phyloP scores from a whole-genome alignment of 2,113 vertebrate genomes.

The Phocoena sinus region DNA sequence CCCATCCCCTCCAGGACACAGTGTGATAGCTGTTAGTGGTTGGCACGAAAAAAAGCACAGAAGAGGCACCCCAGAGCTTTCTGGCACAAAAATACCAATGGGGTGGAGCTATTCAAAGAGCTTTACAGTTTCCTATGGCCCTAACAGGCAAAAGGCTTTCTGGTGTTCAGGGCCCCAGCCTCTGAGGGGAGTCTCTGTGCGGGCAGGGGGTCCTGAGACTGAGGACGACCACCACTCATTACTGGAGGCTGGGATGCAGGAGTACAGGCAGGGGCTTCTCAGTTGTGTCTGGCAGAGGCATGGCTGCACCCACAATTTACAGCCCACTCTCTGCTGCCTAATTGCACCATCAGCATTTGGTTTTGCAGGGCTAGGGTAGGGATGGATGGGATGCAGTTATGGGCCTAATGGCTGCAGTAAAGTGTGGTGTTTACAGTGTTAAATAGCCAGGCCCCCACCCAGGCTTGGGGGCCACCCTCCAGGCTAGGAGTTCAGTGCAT shows the following conservation, averaged over 20 bases:
- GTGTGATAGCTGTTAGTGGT: not conserved
- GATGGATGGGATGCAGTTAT: slow-evolving; percentile 77
- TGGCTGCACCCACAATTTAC: slow-evolving; percentile 74
- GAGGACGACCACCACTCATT: not conserved
- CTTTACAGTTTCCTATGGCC: not conserved
- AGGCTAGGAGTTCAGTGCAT: not conserved
- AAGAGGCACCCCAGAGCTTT: not conserved
- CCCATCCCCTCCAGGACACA: not conserved
- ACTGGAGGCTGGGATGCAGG: not conserved
- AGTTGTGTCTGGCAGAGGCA: not conserved
- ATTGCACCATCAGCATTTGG: slow-evolving; percentile 76
- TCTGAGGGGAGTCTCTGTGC: not conserved
- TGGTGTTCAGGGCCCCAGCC: not conserved
- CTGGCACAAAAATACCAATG: not conserved
- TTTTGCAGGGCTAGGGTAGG: slow-evolving; percentile 76
- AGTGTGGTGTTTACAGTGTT: slow-evolving; percentile 75
- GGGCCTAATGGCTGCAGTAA: slow-evolving; percentile 77
- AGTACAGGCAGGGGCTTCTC: not conserved
- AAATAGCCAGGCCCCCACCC: slow-evolving; percentile 41
- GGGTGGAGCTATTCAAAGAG: not conserved
- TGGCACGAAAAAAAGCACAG: not conserved
- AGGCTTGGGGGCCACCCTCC: not conserved
- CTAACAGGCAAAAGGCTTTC: not conserved
- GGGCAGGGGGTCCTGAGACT: not conserved
- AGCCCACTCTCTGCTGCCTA: slow-evolving; percentile 73